Conservation (phyloP, 2,797 vertebrate species). For the Enteromius unitaeniatus region DNA sequence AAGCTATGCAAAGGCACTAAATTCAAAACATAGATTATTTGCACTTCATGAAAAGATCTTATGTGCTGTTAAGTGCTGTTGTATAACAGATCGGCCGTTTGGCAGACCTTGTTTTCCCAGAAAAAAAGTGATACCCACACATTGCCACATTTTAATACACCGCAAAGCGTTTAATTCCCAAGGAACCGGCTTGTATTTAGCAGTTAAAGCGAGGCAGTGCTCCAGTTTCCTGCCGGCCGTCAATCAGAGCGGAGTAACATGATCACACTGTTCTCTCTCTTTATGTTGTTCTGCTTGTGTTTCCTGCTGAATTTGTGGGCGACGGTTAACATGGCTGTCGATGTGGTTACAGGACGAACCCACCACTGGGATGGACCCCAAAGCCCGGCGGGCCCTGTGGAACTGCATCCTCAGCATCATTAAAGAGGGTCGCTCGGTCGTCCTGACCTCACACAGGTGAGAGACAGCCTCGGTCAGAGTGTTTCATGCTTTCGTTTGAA, state of each 20-base stretch:
- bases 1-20: background rate
- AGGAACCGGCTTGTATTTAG: background rate
- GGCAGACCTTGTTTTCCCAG: background rate
- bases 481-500: background rate
- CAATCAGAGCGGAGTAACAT: background rate
- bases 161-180: background rate
- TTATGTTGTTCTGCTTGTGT: slow-evolving; percentile 33
- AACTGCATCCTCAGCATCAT: slow-evolving; percentile 94
- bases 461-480: background rate
- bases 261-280: slow-evolving; percentile 25
- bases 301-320: slow-evolving; percentile 42
- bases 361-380: slow-evolving; percentile 99
- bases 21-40: background rate
- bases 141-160: background rate
- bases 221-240: background rate
- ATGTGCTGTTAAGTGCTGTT: background rate
- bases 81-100: slow-evolving; percentile 1
- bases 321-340: slow-evolving; percentile 54
- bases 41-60: slow-evolving; percentile 16
- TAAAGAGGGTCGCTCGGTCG: slow-evolving; percentile 95
- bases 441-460: slow-evolving; percentile 97
- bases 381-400: slow-evolving; percentile 94
- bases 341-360: slow-evolving; percentile 88
- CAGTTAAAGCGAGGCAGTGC: background rate
- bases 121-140: background rate